These are phyloP conservation scores for Pipistrellus pipistrellus DNA, from an alignment of 2,797 vertebrate species.

Conservation along the genomic window DNA sequence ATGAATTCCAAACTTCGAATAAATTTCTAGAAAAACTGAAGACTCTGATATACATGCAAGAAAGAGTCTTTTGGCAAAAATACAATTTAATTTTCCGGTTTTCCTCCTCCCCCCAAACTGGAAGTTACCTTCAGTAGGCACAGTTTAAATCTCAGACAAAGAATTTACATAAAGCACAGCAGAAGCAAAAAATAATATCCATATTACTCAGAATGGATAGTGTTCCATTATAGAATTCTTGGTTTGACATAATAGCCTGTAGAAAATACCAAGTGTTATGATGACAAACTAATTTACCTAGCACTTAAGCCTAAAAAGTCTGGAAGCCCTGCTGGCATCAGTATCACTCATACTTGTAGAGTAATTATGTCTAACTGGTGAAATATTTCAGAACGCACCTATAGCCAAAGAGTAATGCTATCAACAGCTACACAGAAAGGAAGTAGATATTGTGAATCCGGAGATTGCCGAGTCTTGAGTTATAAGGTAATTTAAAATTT, in stretches of 20 bases:
- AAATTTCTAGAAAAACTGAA: constrained; percentile 87
- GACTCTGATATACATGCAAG: constrained; percentile 85
- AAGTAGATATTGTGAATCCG: constrained; percentile 62
- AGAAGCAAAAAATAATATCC: constrained; percentile 81
- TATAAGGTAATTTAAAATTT: constrained; percentile 70
- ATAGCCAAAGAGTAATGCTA: constrained; percentile 44
- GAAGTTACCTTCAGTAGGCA: constrained; percentile 85
- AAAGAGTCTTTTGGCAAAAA: constrained; percentile 87
- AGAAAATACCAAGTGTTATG: constrained; percentile 62
- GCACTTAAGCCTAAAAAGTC: neutral
- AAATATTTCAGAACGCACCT: constrained; percentile 58
- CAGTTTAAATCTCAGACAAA: constrained; percentile 82
- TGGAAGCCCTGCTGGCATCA: constrained; percentile 4
- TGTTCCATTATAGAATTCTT: constrained; percentile 66
- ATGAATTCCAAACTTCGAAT: constrained; percentile 83
- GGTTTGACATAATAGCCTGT: constrained; percentile 30
- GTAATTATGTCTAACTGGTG: constrained; percentile 61
- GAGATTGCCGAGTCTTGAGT: constrained; percentile 65
- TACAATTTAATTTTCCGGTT: constrained; percentile 86
- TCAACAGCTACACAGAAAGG: constrained; percentile 61
- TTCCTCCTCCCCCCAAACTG: constrained; percentile 78
- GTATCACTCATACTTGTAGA: constrained; percentile 53
- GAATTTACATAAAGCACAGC: constrained; percentile 79
- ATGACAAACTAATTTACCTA: constrained; percentile 26
- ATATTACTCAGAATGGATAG: constrained; percentile 72